Base-by-base conservation (phyloP, 2,797 vertebrate genomes). In the Tachyglossus aculeatus region DNA sequence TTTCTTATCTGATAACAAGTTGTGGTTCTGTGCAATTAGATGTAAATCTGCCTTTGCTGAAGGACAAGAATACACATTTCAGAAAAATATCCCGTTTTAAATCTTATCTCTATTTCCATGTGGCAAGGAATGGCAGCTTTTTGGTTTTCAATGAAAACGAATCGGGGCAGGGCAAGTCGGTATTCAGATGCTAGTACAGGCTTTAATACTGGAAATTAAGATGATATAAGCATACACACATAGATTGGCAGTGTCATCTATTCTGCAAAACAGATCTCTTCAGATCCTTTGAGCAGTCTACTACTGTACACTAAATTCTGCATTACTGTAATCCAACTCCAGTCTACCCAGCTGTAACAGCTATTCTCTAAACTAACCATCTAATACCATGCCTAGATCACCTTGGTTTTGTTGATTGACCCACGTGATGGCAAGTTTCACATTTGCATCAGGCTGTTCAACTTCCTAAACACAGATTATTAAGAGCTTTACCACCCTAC, bases 401-500 rank as follows among this genome's bases (percentile, higher is more conserved):
- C 27, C 14, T 25, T 29, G 38, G 12, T 48, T 53, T 36, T 6
- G 5, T 12, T 25, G 34, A 54, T 33, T 55, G 29, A 29, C 59
- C 44, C 40, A 15, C 6, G 21, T 24, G 31, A 47, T 48, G 41
- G n/a, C n/a, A 7, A 32, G 37, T 29, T 47, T 27, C 5, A 2
- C n/a, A 41, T 27, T 16, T 48, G 24, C 2, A 10, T 37, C 3
- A n/a, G n/a, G 64, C 67, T 62, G 55, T 16, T 55, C 39, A 72
- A 45, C 29, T 64, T 66, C 14, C 44, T 65, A 45, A 54, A 25
- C 37, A 70, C 9, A 36, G 50, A 31, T 61, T 50, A 71, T 57
- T n/a, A 56, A 47, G 78, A 56, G 11, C 37, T 65, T 71, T 41
- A 71, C 41, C 44, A 43, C 40, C 21, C 38, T 43, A 59, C 40